These are phyloP conservation scores for Drosophila paramelanica DNA, from an alignment of 2,888 invertebrate species.

Conservation along the genomic window DNA sequence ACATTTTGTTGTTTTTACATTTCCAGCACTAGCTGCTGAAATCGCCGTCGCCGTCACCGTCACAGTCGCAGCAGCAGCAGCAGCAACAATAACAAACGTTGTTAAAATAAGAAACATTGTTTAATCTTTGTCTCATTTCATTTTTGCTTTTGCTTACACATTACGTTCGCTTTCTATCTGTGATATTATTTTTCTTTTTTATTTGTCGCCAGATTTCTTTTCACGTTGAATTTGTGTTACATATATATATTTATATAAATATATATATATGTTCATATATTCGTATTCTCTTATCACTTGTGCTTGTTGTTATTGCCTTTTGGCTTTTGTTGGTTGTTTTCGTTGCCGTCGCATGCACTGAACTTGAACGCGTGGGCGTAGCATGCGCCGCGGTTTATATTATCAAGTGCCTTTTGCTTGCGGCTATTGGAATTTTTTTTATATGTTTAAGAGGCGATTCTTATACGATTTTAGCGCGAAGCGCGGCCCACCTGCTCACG, in stretches of 20 bases:
- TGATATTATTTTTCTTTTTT: constrained; percentile 43
- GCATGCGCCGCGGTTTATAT: constrained; percentile 59
- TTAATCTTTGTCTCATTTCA: constrained; percentile 63
- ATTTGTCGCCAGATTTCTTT: constrained; percentile 62
- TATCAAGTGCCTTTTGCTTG: constrained; percentile 62
- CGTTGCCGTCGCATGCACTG: constrained; percentile 55
- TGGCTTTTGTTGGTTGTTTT: constrained; percentile 40
- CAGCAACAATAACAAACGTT: constrained; percentile 58
- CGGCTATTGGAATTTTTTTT: constrained; percentile 74
- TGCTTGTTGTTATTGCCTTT: constrained; percentile 46
- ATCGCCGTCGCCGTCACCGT: too few relatives aligned
- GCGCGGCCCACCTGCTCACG: constrained; percentile 65
- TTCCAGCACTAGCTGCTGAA: constrained; percentile 16
- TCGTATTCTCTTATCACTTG: constrained; percentile 59
- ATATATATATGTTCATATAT: constrained; percentile 35
- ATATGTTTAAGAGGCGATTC: constrained; percentile 59
- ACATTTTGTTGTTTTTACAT: constrained; percentile 28
- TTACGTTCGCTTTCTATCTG: constrained; percentile 71
- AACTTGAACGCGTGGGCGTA: constrained; percentile 70
- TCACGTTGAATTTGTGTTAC: constrained; percentile 67
- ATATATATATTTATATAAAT: constrained; percentile 38
- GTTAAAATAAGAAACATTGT: constrained; percentile 66
- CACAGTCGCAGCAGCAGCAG: constrained; percentile 39
- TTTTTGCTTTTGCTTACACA: constrained; percentile 61
- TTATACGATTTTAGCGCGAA: constrained; percentile 46